phyloP scores from a whole-genome alignment of 2,797 vertebrate species.

The Chloroceryle amazona region DNA sequence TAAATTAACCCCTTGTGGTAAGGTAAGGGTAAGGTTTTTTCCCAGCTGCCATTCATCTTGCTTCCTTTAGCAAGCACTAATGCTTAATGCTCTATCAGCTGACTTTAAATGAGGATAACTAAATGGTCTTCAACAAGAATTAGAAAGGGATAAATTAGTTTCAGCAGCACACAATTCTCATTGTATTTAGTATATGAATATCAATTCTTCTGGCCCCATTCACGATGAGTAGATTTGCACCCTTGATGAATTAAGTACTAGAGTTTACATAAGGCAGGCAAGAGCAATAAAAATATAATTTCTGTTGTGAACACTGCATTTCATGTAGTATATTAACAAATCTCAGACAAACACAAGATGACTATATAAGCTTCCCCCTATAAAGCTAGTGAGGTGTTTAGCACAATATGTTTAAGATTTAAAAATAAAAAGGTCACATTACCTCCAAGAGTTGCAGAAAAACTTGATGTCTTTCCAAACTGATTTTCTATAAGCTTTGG shows the following conservation, averaged over 20 bases:
- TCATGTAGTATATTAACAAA: background rate
- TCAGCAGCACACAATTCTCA: background rate
- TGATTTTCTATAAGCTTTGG: conserved; percentile 87
- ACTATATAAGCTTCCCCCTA: background rate
- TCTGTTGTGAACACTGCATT: background rate
- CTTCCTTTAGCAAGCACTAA: background rate
- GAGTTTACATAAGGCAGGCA: background rate
- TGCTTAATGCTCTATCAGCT: background rate
- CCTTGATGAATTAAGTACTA: background rate
- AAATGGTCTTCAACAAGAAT: background rate
- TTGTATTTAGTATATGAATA: background rate
- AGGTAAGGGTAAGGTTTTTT: background rate
- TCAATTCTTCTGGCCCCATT: background rate
- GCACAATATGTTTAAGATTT: background rate
- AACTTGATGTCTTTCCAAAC: conserved; percentile 82
- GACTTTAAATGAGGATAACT: background rate
- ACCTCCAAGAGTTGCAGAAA: conserved; percentile 85
- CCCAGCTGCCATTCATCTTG: background rate
- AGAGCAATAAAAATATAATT: background rate
- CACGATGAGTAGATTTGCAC: background rate
- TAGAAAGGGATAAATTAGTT: background rate
- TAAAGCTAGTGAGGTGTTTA: background rate
- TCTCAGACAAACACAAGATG: background rate
- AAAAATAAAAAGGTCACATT: conserved; percentile 21
- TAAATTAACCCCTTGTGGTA: background rate